Conservation (phyloP, 2,888 invertebrate species). For the Neoitamus cyanurus region DNA sequence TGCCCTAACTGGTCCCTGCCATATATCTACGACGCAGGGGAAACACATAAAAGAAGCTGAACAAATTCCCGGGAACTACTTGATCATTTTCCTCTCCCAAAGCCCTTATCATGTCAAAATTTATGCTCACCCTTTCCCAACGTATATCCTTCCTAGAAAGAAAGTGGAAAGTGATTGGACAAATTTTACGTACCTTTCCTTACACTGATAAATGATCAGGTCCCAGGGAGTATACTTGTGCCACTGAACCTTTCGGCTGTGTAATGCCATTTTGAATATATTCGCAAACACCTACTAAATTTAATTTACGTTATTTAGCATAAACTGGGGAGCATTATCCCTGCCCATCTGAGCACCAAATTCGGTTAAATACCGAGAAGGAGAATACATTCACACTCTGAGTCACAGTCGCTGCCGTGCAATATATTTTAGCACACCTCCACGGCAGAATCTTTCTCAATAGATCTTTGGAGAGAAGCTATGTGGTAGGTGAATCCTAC, state of each 20-base stretch:
- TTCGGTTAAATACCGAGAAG: neutral
- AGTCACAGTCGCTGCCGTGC: neutral
- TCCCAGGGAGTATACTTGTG: neutral
- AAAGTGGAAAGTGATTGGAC: constrained; percentile 4
- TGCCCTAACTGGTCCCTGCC: neutral
- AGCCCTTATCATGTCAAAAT: constrained; percentile 5
- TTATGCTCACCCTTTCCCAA: neutral
- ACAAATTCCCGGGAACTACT: neutral
- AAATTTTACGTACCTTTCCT: constrained; percentile 28
- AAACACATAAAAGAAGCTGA: neutral
- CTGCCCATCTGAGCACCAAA: neutral
- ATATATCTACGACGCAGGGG: neutral
- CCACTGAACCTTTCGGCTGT: neutral
- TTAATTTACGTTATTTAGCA: neutral
- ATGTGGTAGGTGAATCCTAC: neutral
- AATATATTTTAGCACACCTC: neutral
- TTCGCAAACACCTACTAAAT: constrained; percentile 4
- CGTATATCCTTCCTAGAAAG: neutral
- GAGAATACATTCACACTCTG: neutral
- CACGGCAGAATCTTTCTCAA: neutral
- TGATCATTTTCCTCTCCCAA: neutral
- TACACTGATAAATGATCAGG: constrained; percentile 12
- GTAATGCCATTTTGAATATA: constrained; percentile 2
- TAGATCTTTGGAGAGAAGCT: neutral
- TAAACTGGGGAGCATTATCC: neutral